Percentiles rank a stretch among this genome's conserved stretches.
Evolutionary conservation across 1,140 invertebrate species (phyloP).

Genomic region (Stratiolaelaps scimitus): DNA sequence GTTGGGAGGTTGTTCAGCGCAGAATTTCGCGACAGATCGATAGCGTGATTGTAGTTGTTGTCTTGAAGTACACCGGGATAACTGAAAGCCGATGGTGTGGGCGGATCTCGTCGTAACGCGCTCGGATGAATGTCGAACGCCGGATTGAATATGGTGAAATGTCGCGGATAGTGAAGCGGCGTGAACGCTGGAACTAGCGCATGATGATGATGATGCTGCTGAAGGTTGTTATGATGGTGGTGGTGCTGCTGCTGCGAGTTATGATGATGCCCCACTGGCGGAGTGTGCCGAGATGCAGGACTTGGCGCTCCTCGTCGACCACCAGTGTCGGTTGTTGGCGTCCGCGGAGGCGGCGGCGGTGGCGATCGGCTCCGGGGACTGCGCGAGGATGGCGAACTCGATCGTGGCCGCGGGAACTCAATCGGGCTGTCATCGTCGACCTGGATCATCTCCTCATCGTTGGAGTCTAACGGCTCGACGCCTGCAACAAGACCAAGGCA

Average conservation of each 20-base stretch:
- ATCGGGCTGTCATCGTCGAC: constrained; percentile 8
- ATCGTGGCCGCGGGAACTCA: constrained; percentile 6
- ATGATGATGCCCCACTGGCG: no score
- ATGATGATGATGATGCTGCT: no score
- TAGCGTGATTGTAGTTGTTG: constrained; percentile 9
- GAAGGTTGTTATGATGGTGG: no score
- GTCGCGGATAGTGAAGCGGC: constrained; percentile 23
- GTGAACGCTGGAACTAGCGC: constrained; percentile 1
- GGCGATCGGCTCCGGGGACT: constrained; percentile 3
- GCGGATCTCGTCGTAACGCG: constrained; percentile 1
- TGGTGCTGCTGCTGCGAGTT: no score
- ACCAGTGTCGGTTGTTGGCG: no score
- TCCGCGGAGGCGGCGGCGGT: no score
- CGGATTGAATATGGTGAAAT: constrained; percentile 23
- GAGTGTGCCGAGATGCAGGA: no score
- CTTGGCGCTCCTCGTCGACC: not conserved
- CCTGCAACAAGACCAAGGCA: not conserved
- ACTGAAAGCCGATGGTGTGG: constrained; percentile 10
- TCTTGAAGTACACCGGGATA: constrained; percentile 6
- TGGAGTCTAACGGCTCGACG: constrained; percentile 6
- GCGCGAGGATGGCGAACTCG: not conserved
- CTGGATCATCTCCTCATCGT: constrained; percentile 20
- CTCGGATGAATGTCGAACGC: constrained; percentile 27
- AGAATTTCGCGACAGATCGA: constrained; percentile 14
- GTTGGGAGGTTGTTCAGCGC: constrained; percentile 12